Conservation (phyloP, 2,888 invertebrate species). For the Thymelicus acteon region DNA sequence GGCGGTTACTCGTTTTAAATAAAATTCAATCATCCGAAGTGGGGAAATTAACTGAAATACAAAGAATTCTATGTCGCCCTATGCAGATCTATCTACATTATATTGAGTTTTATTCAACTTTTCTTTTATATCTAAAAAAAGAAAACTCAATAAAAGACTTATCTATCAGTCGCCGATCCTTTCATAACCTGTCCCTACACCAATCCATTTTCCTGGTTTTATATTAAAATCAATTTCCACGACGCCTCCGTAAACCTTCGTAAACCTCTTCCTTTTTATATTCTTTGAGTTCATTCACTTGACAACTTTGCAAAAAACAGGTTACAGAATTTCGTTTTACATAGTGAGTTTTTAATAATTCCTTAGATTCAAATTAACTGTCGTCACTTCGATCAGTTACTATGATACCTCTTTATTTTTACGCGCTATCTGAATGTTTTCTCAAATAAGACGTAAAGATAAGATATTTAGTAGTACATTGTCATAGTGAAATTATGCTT, state of each 20-base stretch:
- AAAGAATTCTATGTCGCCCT: no score
- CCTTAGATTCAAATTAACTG: background rate
- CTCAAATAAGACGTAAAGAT: background rate
- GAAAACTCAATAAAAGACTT: background rate
- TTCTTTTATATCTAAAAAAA: background rate
- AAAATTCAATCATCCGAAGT: no score
- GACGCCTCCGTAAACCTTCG: background rate
- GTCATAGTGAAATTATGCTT: no score
- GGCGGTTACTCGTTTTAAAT: no score
- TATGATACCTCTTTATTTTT: background rate
- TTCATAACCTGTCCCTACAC: background rate
- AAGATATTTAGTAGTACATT: background rate
- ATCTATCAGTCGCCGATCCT: background rate
- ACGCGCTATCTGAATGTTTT: background rate
- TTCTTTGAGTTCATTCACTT: conserved; percentile 5
- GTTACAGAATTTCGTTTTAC: no score
- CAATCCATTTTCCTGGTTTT: background rate
- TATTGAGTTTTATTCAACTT: background rate
- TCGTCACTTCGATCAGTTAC: background rate
- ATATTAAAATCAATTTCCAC: background rate
- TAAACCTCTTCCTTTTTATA: conserved; percentile 1
- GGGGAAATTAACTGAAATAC: no score
- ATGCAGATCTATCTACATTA: no score
- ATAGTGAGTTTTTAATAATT: background rate
- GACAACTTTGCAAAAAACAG: background rate